Evolutionary conservation across 2,888 invertebrate species (phyloP).

Genomic region (Spatulosminthurus flaviceps): DNA sequence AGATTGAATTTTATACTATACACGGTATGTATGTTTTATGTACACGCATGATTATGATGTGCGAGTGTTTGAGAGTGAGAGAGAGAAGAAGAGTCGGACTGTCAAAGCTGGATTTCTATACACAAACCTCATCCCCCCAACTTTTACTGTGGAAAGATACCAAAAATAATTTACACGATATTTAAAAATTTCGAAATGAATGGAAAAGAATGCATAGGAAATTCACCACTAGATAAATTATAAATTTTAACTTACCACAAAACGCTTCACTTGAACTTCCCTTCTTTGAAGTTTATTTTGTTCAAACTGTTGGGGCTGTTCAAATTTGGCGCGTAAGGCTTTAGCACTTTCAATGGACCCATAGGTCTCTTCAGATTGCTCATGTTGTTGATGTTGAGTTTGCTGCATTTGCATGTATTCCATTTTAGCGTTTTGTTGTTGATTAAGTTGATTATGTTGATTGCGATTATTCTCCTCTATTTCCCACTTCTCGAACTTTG

Average conservation of each 20-base stretch:
- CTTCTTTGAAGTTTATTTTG: slow-evolving; percentile 47
- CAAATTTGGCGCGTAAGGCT: slow-evolving; percentile 83
- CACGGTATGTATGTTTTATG: neutral
- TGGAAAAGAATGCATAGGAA: neutral
- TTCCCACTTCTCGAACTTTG: slow-evolving; percentile 90
- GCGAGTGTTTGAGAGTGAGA: neutral
- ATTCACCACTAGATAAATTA: neutral
- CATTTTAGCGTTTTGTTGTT: slow-evolving; percentile 32
- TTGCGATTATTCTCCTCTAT: slow-evolving; percentile 65
- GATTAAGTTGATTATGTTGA: no score
- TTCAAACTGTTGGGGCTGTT: slow-evolving; percentile 69
- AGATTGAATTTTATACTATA: neutral
- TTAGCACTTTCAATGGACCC: slow-evolving; percentile 70
- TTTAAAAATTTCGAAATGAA: neutral
- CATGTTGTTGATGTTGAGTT: slow-evolving; percentile 39
- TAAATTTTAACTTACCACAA: slow-evolving; percentile 78
- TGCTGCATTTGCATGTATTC: slow-evolving; percentile 18
- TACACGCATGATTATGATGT: neutral
- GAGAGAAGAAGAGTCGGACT: neutral
- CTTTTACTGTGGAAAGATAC: slow-evolving; percentile 23
- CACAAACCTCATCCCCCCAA: slow-evolving; percentile 1
- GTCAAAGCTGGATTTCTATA: neutral
- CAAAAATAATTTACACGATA: neutral
- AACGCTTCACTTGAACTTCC: slow-evolving; percentile 83
- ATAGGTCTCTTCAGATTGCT: neutral